These are phyloP conservation scores for Python bivittatus DNA, from an alignment of 2,113 vertebrate species.

Conservation along the genomic window DNA sequence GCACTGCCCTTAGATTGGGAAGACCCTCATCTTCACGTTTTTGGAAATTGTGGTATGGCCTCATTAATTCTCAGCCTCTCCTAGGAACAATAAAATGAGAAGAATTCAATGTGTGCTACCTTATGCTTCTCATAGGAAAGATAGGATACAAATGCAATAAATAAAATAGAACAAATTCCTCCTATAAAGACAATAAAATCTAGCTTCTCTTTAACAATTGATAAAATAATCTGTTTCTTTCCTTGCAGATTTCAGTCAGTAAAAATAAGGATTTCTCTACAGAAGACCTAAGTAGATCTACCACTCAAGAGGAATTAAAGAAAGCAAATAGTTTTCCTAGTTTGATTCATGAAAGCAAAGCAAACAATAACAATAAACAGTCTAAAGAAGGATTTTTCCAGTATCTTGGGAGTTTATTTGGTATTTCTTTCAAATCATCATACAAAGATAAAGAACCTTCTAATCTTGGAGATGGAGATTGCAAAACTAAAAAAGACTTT, in stretches of 20 bases:
- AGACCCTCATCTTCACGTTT: not conserved
- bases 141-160: not conserved
- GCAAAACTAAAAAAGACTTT: constrained; percentile 62
- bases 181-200: not conserved
- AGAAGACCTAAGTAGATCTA: constrained; percentile 60
- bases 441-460: constrained; percentile 65
- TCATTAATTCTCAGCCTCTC: not conserved
- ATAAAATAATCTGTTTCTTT: constrained; percentile 35
- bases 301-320: constrained; percentile 69
- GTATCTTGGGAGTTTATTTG: constrained; percentile 81
- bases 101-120: not conserved
- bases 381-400: constrained; percentile 78
- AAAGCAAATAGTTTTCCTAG: constrained; percentile 69
- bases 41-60: not conserved
- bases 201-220: not conserved
- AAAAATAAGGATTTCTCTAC: constrained; percentile 67
- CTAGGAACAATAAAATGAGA: not conserved
- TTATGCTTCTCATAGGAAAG: not conserved
- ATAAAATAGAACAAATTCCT: not conserved
- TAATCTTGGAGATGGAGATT: constrained; percentile 59
- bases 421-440: constrained; percentile 75
- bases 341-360: constrained; percentile 64
- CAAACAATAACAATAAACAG: constrained; percentile 66
- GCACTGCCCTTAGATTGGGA: not conserved
- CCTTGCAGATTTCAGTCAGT: constrained; percentile 63